Evolutionary conservation across 2,797 vertebrate genomes (phyloP), one percentile per base, ranked within the genome.

Genomic region (Sebastes matsubarae): DNA sequence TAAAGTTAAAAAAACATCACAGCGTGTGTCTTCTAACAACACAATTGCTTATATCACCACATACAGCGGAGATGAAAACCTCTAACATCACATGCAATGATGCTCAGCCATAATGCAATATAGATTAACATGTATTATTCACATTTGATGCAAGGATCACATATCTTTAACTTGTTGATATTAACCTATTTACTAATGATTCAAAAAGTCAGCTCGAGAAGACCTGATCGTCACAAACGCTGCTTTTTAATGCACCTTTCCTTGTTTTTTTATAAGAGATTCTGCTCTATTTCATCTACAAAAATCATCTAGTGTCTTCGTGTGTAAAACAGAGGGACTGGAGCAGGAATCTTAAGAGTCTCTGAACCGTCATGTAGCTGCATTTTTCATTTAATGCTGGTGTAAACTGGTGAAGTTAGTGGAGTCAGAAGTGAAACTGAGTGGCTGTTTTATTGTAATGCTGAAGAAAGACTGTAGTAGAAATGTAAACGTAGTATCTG

Each of bases 81-180:
- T 73, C 55, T 70, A 54, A 68, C 20, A 20, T 66, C 24, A 25
- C 75, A 6, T 84, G 73, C 66, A 77, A 32, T 63, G 1, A 70
- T 18, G 1, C 46, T 63, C 34, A 74, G 54, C 52, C 55, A 20
- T 72, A 6, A 77, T 25, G 65, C 25, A 73, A 36, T n/a, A 77
- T 29, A 6, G 34, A 85, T 75, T 38, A 55, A 64, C 22, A 75
- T 52, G 14, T 57, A 75, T 52, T 46, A 86, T 79, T 87, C 81
- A 89, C 77, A 86, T 83, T 79, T 84, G 13, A 74, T 46, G 59
- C 5, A 13, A 57, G 2, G 14, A 79, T 68, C 13, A 25, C 25
- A 20, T 10, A 5, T 54, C 6, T 46, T 52, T 25, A 34, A 6
- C 34, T 32, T 29, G 10, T 13, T 77, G 22, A 11, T 30, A 59